Evolutionary conservation across 2,113 vertebrate genomes (phyloP), one percentile per base, ranked within the genome.

Genomic region (Alectura lathami): DNA sequence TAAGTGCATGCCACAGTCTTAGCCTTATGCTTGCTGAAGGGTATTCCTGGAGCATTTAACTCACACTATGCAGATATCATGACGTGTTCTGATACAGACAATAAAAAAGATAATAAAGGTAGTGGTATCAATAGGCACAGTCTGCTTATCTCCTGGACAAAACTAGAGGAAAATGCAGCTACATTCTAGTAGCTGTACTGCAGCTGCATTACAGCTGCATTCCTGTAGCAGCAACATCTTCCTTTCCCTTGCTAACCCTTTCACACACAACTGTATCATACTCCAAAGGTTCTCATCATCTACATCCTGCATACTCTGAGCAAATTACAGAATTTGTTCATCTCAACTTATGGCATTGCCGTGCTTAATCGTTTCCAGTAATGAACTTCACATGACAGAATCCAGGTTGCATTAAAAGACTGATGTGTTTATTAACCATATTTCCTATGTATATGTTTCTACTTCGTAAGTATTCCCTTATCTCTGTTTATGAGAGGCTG

Each of bases 401-500:
- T 36, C 63, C 40, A 85, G 24, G 30, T 10, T 88, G 45, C 59
- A 38, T 54, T 76, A 83, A 79, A 85, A 80, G 38, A 2, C 6
- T 24, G 12, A 29, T 1, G 1, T 79, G 30, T 79, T 89, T 80
- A 85, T 45, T 82, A 93, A 69, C 40, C 6, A 2, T 76, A 95
- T 80, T 88, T 91, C 70, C 82, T 45, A 73, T 24, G n/a, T 43
- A 4, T 50, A 68, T 40, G 21, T 50, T 88, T 94, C 92, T 53
- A 69, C 45, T 86, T 91, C 0, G 0, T 45, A 89, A 88, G 8
- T 73, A 62, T 73, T 66, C 32, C 30, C 63, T 83, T 91, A 66
- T 63, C 69, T 94, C 62, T 91, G 13, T 69, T 85, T 76, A 64
- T 86, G n/a, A 89, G 59, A 85, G 17, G 24, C 30, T 91, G 82